Evolutionary conservation across 92 coral and sea anemone species (phyloP), one percentile per base, ranked within the genome.

Genomic region (Zoanthus solanderi): DNA sequence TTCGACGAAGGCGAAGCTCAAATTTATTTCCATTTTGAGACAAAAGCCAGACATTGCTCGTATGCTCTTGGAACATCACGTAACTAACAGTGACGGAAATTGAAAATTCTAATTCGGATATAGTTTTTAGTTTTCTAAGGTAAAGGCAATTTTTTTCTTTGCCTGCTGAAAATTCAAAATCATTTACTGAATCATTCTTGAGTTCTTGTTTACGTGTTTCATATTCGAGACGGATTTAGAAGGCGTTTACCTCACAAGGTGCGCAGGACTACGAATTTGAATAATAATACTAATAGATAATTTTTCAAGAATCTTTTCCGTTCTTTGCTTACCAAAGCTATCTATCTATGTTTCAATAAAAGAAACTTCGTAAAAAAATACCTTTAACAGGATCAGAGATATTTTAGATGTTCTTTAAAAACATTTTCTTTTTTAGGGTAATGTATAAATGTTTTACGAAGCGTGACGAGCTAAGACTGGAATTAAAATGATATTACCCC

Each of bases 231-330:
- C 56, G 84, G 84, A 61, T 61, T 79, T 61, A 66, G 44, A 45
- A 79, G 84, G 84, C 84, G 60, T 79, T 61, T 79, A 15, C 73
- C 34, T 16, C 32, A 58, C 75, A 11, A 44, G 53, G 48, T 78
- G 69, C 48, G 29, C 13, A 65, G 17, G 52, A 66, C 9, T 42
- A 23, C 9, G 23, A 67, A 81, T 81, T 81, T 81, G 75, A 81
- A 81, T 81, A 81, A 66, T 31, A 66, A 81, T 81, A 81, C 46
- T 31, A 66, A 81, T 66, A 81, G 74, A 23, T 29, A 23, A 65
- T 81, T 46, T 28, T 65, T 52, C 66, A 46, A 31, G 12, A 17
- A 52, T n/a, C 29, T 29, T 46, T 46, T 4, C 75, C 32, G 12
- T 14, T 45, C 53, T 77, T 81, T 17, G 85, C 45, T 47, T 81